Evolutionary conservation across 1,140 invertebrate genomes (phyloP).

Genomic region (Drosophila tani): DNA sequence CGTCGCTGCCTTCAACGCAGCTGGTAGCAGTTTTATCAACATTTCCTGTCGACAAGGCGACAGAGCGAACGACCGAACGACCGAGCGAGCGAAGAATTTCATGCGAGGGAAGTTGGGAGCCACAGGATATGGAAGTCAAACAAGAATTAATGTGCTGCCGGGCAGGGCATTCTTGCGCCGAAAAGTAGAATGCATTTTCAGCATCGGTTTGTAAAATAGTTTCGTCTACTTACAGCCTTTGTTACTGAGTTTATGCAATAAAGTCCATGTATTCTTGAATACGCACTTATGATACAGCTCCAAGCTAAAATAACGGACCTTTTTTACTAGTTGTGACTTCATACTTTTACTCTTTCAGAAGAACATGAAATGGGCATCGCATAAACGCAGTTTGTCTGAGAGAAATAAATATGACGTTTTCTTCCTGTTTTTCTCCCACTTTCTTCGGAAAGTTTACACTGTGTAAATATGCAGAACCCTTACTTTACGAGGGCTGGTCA

Average conservation of each 20-base stretch:
- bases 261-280: neutral
- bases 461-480: conserved; percentile 38
- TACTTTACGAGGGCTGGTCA: neutral
- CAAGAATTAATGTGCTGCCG: conserved; percentile 32
- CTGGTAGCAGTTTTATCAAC: conserved; percentile 71
- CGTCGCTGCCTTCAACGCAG: conserved; percentile 50
- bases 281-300: neutral
- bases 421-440: conserved; percentile 17
- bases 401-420: conserved; percentile 10
- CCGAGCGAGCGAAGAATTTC: conserved; percentile 18
- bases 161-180: conserved; percentile 43
- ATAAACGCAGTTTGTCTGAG: neutral
- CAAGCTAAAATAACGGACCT: neutral
- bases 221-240: conserved; percentile 41
- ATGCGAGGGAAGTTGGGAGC: conserved; percentile 61
- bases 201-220: conserved; percentile 69
- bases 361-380: neutral
- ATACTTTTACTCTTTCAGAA: neutral
- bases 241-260: neutral
- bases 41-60: conserved; percentile 58
- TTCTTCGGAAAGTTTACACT: conserved; percentile 42
- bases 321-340: neutral
- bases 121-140: conserved; percentile 72
- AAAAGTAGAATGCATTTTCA: conserved; percentile 34
- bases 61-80: conserved; percentile 15